phyloP scores from a whole-genome alignment of 2,888 invertebrate genomes.

The Sphaeridia pumilis region DNA sequence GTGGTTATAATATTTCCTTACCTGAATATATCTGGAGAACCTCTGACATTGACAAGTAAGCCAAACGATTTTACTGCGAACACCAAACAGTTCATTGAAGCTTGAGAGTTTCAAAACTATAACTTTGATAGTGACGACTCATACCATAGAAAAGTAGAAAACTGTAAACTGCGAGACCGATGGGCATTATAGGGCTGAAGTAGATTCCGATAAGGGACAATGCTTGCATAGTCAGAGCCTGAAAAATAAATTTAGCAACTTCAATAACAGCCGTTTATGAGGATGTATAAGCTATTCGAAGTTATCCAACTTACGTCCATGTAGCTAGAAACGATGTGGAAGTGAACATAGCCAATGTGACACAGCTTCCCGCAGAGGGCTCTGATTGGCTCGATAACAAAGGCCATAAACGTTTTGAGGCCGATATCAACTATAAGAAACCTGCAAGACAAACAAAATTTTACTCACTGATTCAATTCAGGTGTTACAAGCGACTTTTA shows the following conservation, averaged over 20 bases:
- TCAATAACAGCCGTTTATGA: no score
- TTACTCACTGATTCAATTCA: no score
- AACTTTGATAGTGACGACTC: background rate
- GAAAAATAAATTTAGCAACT: background rate
- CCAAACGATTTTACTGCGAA: conserved; percentile 13
- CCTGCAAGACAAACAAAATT: conserved; percentile 3
- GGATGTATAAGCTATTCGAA: no score
- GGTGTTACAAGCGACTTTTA: no score
- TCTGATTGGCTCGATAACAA: conserved; percentile 10
- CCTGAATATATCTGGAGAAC: conserved; percentile 16
- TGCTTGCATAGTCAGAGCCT: conserved; percentile 8
- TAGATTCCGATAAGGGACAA: conserved; percentile 12
- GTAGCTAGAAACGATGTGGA: conserved; percentile 10
- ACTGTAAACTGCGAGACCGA: conserved; percentile 2
- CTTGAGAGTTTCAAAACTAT: background rate
- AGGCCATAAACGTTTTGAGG: conserved; percentile 7
- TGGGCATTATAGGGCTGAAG: conserved; percentile 14
- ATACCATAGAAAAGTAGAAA: conserved; percentile 10
- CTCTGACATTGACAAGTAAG: conserved; percentile 13
- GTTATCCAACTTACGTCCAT: conserved; percentile 14
- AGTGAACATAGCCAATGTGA: conserved; percentile 9
- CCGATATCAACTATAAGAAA: conserved; percentile 11
- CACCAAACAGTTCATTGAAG: background rate
- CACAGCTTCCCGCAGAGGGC: conserved; percentile 8
- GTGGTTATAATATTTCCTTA: conserved; percentile 1